A percentile compares a stretch with the other conserved stretches of the same genome.
phyloP scores from a whole-genome alignment of 2,888 invertebrate species.

The Sepiola atlantica region DNA sequence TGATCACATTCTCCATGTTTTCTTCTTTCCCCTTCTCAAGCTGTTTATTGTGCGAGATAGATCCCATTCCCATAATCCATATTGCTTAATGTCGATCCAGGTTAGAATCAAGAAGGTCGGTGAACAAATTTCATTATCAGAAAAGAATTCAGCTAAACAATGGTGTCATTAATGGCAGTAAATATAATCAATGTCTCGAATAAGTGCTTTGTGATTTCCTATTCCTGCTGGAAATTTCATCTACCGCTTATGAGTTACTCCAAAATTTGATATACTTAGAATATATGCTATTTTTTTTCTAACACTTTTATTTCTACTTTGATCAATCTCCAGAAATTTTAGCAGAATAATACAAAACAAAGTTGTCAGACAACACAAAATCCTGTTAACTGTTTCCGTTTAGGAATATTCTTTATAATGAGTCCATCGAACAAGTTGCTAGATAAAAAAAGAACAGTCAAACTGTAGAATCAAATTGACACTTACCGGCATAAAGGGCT shows the following conservation, averaged over 20 bases:
- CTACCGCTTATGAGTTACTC: background rate
- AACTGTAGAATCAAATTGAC: no score
- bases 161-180: conserved; percentile 32
- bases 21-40: background rate
- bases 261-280: background rate
- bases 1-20: background rate
- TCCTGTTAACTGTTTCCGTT: background rate
- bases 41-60: background rate
- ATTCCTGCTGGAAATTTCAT: background rate
- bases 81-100: background rate
- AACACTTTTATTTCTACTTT: background rate
- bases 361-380: background rate
- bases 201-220: background rate
- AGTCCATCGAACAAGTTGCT: no score
- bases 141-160: background rate
- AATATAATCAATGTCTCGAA: background rate
- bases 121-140: background rate
- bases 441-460: no score
- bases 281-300: background rate
- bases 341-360: background rate
- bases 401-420: background rate
- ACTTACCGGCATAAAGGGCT: no score
- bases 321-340: background rate
- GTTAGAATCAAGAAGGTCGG: background rate
- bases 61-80: conserved; percentile 16